phyloP scores from a whole-genome alignment of 2,888 invertebrate genomes.

The Acleris laterana region DNA sequence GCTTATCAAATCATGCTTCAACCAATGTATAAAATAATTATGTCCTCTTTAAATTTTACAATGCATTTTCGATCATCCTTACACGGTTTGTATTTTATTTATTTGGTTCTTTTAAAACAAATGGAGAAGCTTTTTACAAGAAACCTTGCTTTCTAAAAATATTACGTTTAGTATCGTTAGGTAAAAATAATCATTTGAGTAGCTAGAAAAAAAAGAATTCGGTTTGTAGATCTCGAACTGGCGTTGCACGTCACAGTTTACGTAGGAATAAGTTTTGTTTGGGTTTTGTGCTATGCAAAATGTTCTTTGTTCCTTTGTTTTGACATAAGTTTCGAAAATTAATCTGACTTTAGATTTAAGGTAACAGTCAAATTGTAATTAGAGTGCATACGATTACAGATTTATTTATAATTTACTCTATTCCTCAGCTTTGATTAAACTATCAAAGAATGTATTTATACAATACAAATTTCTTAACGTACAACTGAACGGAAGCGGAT shows the following conservation, averaged over 20 bases:
- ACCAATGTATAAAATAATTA: slow-evolving; percentile 17
- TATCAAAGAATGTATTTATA: background rate
- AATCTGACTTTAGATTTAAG: background rate
- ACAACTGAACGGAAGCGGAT: background rate
- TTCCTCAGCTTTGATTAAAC: background rate
- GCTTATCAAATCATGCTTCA: slow-evolving; percentile 17
- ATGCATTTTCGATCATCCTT: too few relatives aligned
- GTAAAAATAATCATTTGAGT: background rate
- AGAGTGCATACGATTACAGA: background rate
- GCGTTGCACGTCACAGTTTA: background rate
- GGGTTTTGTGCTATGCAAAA: slow-evolving; percentile 7
- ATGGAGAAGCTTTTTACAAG: background rate
- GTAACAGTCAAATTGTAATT: background rate
- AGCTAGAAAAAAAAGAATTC: background rate
- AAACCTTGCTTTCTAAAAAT: background rate
- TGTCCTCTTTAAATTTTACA: background rate
- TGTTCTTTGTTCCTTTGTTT: slow-evolving; percentile 3
- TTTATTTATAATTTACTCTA: background rate
- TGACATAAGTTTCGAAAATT: background rate
- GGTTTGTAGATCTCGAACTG: background rate
- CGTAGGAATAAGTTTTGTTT: background rate
- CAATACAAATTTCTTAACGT: background rate
- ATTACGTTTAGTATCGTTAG: background rate
- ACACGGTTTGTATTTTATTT: too few relatives aligned
- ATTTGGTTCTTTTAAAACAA: background rate